Evolutionary conservation across 1,140 invertebrate species (phyloP).

Genomic region (Pseudachorutes palmiensis): DNA sequence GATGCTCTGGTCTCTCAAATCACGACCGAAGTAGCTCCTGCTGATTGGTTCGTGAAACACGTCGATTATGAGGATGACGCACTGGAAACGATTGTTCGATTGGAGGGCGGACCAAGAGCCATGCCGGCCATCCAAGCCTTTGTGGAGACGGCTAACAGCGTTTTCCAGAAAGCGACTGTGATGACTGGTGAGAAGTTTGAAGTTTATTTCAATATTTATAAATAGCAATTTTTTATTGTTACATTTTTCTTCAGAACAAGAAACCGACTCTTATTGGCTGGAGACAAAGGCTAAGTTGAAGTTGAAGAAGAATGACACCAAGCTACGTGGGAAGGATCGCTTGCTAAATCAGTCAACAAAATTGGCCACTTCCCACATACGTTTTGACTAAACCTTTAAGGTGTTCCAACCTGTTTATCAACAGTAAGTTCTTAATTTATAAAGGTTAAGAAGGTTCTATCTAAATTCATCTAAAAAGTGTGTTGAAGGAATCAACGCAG

Average conservation of each 20-base stretch:
- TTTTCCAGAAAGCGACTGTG: slow-evolving; percentile 46
- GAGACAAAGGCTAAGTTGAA: slow-evolving; percentile 51
- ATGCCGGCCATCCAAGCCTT: slow-evolving; percentile 8
- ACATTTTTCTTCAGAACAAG: slow-evolving; percentile 47
- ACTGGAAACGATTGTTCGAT: slow-evolving; percentile 50
- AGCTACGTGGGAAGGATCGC: slow-evolving; percentile 55
- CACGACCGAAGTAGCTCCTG: slow-evolving; percentile 17
- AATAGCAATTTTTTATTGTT: background rate
- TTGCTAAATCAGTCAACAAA: slow-evolving; percentile 55
- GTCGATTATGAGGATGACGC: slow-evolving; percentile 56
- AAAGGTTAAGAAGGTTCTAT: too few species aligned
- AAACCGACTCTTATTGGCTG: slow-evolving; percentile 57
- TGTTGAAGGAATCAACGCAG: too few species aligned
- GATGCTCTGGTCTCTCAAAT: slow-evolving; percentile 33
- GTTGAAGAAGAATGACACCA: slow-evolving; percentile 46
- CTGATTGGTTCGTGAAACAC: slow-evolving; percentile 47
- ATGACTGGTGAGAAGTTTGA: slow-evolving; percentile 41
- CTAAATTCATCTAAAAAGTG: too few species aligned
- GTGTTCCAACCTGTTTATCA: too few species aligned
- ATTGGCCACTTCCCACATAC: slow-evolving; percentile 54
- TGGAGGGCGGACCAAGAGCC: slow-evolving; percentile 41
- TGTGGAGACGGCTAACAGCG: slow-evolving; percentile 45
- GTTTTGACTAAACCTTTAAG: slow-evolving; percentile 45
- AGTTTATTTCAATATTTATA: slow-evolving; percentile 13
- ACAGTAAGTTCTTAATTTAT: too few species aligned